These are phyloP conservation scores for Felis chaus DNA, from an alignment of 2,113 vertebrate genomes.

Conservation along the genomic window DNA sequence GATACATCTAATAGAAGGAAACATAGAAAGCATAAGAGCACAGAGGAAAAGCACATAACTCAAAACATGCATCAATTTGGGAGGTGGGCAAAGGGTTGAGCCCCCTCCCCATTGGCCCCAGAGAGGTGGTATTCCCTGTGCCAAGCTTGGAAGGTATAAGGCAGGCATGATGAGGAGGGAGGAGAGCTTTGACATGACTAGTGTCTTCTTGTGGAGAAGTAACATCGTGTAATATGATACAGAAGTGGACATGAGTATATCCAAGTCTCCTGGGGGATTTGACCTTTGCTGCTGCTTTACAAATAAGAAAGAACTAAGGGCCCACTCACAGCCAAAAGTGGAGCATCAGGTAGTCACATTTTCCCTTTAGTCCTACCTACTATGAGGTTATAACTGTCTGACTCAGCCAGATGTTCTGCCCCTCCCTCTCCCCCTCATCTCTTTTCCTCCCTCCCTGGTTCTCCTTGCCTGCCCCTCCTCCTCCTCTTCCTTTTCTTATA, in stretches of 20 bases:
- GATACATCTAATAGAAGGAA: not conserved
- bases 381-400: not conserved
- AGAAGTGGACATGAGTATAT: not conserved
- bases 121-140: not conserved
- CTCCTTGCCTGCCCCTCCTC: not conserved
- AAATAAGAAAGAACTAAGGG: not conserved
- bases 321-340: not conserved
- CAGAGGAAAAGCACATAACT: not conserved
- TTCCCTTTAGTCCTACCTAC: not conserved
- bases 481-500: not conserved
- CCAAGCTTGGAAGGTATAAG: not conserved
- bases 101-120: not conserved
- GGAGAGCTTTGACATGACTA: not conserved
- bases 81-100: not conserved
- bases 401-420: not conserved
- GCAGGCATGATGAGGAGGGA: not conserved
- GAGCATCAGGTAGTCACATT: rapidly evolving
- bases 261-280: not conserved
- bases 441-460: not conserved
- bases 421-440: not conserved
- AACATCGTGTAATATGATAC: not conserved
- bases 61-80: not conserved
- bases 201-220: not conserved
- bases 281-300: not conserved
- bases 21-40: not conserved